Evolutionary conservation across 2,797 vertebrate genomes (phyloP).

Genomic region (Melanotaenia maccullochi): DNA sequence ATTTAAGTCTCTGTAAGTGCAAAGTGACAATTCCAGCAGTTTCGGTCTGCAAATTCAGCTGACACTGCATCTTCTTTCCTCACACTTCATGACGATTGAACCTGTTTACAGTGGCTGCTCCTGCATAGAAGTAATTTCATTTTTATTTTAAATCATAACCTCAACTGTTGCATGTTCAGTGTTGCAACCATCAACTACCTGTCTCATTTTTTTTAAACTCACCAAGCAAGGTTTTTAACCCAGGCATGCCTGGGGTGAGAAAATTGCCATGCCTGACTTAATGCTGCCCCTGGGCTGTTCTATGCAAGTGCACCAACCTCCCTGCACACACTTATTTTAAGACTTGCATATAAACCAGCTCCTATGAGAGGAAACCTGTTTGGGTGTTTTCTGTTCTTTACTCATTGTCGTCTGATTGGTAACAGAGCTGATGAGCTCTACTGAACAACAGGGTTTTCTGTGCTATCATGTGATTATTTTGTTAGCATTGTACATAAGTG

Average conservation of each 20-base stretch:
- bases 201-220: slow-evolving; percentile 4
- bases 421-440: slow-evolving; percentile 8
- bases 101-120: neutral
- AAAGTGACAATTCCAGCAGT: neutral
- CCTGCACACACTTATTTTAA: slow-evolving; percentile 3
- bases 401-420: neutral
- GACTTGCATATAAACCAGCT: slow-evolving; percentile 18
- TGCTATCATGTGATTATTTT: slow-evolving; percentile 26
- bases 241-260: neutral
- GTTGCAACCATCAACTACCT: slow-evolving; percentile 5
- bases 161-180: neutral
- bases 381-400: slow-evolving; percentile 21
- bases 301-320: slow-evolving; percentile 40
- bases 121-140: neutral
- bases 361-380: slow-evolving; percentile 16
- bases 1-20: neutral
- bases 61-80: slow-evolving; percentile 7
- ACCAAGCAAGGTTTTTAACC: slow-evolving; percentile 4
- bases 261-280: neutral
- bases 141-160: neutral
- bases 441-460: slow-evolving; percentile 26
- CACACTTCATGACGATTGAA: neutral
- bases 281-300: slow-evolving; percentile 19
- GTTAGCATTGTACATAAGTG: slow-evolving; percentile 24
- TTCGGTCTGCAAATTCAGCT: neutral